Base-by-base conservation (phyloP, 2,797 vertebrate genomes). In the Myripristis jacobus region DNA sequence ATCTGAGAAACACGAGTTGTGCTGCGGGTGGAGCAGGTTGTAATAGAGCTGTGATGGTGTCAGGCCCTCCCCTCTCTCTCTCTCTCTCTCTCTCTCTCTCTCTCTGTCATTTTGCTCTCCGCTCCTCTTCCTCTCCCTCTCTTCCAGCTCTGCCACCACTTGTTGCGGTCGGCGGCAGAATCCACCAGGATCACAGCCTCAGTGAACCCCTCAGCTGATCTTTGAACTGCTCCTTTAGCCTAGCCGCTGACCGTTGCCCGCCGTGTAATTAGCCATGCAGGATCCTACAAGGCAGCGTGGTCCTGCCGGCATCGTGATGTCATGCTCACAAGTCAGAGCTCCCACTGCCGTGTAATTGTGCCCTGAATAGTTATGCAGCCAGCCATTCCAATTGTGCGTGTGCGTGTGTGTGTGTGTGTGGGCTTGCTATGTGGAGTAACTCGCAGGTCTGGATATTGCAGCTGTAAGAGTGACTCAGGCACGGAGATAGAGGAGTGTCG, bases 191-290 rank as follows among this genome's bases (percentile, higher is more conserved):
- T 70, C 68, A 63, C 73, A 60, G 82, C 65, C 67, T 85, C 24
- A 61, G 51, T 27, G 54, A 66, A 66, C 73, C 79, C 73, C 64
- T 75, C 63, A 87, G 82, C 79, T 65, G 68, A 66, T 82, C 84
- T 77, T 86, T 91, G 77, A 80, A 85, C 67, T 75, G 50, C 73
- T 79, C 67, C 63, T 80, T 76, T 65, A 55, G 50, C 66, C 70
- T 58, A 69, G 66, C 57, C 71, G 76, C 82, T 85, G 81, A 88
- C 87, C 84, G 57, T 22, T 36, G 75, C 71, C 77, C 58, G 58
- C 3, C 61, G 55, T 80, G 54, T 81, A 82, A 78, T 83, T 78
- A 74, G 58, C 77, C 65, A 81, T 77, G 81, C 70, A 78, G 73
- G 60, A 71, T 84, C 47, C 34, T 71, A 64, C 50, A 73, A 77